Base-by-base conservation (phyloP, 1,140 invertebrate genomes). In the Zaprionus inermis region DNA sequence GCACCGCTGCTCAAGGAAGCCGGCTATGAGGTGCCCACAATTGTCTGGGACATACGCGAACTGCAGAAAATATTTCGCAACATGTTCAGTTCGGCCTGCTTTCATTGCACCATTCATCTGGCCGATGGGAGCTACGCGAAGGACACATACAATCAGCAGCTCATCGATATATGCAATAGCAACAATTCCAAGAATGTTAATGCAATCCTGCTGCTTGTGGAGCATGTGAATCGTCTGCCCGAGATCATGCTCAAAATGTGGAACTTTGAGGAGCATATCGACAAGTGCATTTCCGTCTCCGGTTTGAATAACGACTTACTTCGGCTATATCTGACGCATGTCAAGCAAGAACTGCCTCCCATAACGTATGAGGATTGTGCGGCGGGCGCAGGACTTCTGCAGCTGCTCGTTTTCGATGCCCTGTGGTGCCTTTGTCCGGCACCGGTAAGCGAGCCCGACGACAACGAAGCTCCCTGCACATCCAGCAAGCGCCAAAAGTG, bases 351-450 rank as follows among this genome's bases (percentile, higher is more conserved):
- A 12, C 34, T 74, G 7, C 72, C 72, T 1, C 72, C 72, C 2
- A 74, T 74, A 0, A 74, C 72, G 0, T 74, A 34, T 14, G 72
- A 74, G 9, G 66, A 74, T 36, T 74, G 72, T 38, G 52, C 58
- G 6, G 67, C 72, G 0, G 66, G 72, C 9, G 54, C 72, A 1
- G 72, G 72, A 16, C 67, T 74, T 0, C n/a, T 74, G 11, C 72
- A 74, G 24, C 11, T 74, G 24, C 10, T 74, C 1, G 58, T 74
- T n/a, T 74, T 70, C 24, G 72, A 74, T 32, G 67, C 66, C 7
- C 6, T 74, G 41, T 74, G 71, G 65, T 38, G 14, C 11, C 28
- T 74, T 10, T 41, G 1, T 20, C 44, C 57, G 5, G 10, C 30
- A 1, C 10, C 30, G 2, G 44, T 56, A 0, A 32, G 2, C 0